phyloP scores from a whole-genome alignment of 2,113 vertebrate species.

The Addax nasomaculatus region DNA sequence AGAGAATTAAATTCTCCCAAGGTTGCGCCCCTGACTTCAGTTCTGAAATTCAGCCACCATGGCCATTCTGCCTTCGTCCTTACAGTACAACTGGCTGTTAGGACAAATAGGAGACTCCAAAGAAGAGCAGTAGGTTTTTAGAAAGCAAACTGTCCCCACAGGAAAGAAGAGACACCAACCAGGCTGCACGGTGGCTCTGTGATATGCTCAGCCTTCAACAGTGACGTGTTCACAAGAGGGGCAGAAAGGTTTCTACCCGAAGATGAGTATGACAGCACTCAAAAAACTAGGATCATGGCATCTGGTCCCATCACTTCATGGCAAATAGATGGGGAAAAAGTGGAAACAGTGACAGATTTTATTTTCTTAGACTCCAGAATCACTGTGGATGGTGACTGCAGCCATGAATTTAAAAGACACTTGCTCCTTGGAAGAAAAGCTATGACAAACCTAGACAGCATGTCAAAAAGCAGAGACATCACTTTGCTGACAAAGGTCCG shows the following conservation, averaged over 20 bases:
- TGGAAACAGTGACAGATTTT: neutral
- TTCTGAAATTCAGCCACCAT: too few relatives aligned
- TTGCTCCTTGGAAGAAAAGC: neutral
- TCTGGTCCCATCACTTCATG: neutral
- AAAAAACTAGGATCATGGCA: neutral
- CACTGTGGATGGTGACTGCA: neutral
- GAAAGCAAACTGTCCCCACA: neutral
- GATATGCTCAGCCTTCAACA: neutral
- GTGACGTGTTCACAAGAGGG: neutral
- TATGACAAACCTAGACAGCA: neutral
- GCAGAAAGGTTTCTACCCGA: neutral
- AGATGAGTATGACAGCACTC: neutral
- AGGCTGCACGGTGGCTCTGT: neutral
- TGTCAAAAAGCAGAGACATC: neutral
- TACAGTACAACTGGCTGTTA: neutral
- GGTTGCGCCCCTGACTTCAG: neutral
- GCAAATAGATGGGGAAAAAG: neutral
- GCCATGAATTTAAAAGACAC: neutral
- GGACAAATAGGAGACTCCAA: neutral
- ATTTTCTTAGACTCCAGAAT: neutral
- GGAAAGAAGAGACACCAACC: neutral
- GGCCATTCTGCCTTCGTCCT: rapidly evolving
- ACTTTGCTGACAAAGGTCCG: neutral
- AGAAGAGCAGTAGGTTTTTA: neutral
- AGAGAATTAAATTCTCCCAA: neutral